Evolutionary conservation across 1,140 invertebrate species (phyloP).

Genomic region (Sinella curviseta): DNA sequence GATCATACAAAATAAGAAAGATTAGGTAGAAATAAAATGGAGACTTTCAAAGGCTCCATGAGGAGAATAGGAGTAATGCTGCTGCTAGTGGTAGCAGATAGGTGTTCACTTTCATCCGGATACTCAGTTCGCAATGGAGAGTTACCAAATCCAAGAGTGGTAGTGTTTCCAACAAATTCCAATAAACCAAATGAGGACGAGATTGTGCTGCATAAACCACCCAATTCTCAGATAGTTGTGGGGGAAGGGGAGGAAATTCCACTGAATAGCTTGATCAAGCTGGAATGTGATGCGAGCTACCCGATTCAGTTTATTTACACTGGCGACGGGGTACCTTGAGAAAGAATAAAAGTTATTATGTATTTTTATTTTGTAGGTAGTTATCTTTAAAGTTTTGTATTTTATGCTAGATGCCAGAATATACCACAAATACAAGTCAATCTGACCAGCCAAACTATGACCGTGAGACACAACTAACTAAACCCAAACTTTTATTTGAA

Average conservation of each 20-base stretch:
- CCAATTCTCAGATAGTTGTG: slow-evolving; percentile 25
- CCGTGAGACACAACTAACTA: neutral
- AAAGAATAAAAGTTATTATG: neutral
- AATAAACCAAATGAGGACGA: slow-evolving; percentile 3
- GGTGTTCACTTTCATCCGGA: neutral
- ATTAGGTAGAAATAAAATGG: too few relatives aligned
- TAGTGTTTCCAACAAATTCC: neutral
- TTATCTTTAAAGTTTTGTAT: too few relatives aligned
- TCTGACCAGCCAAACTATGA: neutral
- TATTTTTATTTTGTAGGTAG: neutral
- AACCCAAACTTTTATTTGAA: neutral
- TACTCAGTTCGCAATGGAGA: neutral
- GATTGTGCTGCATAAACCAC: neutral
- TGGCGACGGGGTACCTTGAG: slow-evolving; percentile 28
- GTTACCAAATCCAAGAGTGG: neutral
- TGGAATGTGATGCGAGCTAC: slow-evolving; percentile 31
- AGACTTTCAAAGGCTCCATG: too few relatives aligned
- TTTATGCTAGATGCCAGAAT: slow-evolving; percentile 6
- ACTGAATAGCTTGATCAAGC: slow-evolving; percentile 21
- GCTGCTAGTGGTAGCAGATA: neutral
- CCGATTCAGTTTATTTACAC: slow-evolving; percentile 29
- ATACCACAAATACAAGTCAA: slow-evolving; percentile 28
- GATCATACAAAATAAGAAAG: too few relatives aligned
- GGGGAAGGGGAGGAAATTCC: slow-evolving; percentile 26
- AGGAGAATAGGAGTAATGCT: neutral